These are phyloP conservation scores for Cryptophagus acutangulus DNA, from an alignment of 2,888 invertebrate species.

Conservation along the genomic window DNA sequence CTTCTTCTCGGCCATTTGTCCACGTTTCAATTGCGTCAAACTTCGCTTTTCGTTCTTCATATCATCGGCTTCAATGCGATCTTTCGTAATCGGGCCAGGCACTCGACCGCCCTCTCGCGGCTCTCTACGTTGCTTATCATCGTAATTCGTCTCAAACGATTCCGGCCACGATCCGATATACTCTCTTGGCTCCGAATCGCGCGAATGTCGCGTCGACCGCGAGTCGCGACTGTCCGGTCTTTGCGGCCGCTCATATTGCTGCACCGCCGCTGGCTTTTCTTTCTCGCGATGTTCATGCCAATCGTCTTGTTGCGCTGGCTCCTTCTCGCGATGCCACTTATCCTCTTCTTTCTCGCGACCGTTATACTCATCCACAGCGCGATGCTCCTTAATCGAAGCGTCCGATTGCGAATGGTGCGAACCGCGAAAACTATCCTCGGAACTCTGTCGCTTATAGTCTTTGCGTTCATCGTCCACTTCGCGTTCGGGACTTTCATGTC, in stretches of 20 bases:
- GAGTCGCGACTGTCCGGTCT: constrained; percentile 58
- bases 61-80: constrained; percentile 57
- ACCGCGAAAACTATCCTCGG: constrained; percentile 39
- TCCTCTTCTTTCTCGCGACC: constrained; percentile 34
- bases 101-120: constrained; percentile 46
- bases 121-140: constrained; percentile 41
- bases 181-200: constrained; percentile 48
- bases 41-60: constrained; percentile 50
- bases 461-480: constrained; percentile 36
- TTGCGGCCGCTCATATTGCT: constrained; percentile 48
- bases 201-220: constrained; percentile 51
- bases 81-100: constrained; percentile 58
- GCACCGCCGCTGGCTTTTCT: constrained; percentile 32
- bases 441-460: constrained; percentile 39
- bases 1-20: constrained; percentile 15
- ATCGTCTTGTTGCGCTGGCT: constrained; percentile 17
- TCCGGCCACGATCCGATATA: constrained; percentile 50
- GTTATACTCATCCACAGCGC: constrained; percentile 34
- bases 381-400: constrained; percentile 18
- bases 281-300: constrained; percentile 37
- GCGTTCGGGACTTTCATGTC: constrained; percentile 32
- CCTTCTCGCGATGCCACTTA: constrained; percentile 33
- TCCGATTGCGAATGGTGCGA: constrained; percentile 36
- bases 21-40: constrained; percentile 52
- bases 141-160: constrained; percentile 40